Evolutionary conservation across 2,888 invertebrate species (phyloP).

Genomic region (Copidosoma aretas): DNA sequence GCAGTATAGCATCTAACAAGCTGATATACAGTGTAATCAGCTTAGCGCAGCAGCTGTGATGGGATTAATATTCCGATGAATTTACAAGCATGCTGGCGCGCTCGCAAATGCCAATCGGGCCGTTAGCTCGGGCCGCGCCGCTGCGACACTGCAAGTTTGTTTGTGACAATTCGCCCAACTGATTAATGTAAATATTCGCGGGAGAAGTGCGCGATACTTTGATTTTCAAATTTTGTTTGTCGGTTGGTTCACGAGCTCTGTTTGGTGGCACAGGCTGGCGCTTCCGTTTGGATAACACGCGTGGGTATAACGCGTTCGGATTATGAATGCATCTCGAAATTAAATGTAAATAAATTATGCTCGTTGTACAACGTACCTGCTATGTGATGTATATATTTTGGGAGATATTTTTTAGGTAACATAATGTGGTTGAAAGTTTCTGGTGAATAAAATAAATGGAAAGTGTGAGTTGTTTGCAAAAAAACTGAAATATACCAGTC

Average conservation of each 20-base stretch:
- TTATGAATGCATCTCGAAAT: background rate
- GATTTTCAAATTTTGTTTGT: constrained; percentile 23
- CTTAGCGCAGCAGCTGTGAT: too few relatives aligned
- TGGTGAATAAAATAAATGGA: too few relatives aligned
- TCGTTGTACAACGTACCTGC: too few relatives aligned
- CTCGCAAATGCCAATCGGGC: background rate
- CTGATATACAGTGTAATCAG: too few relatives aligned
- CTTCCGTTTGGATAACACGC: background rate
- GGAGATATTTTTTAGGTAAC: too few relatives aligned
- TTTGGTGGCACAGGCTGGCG: background rate
- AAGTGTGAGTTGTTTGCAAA: too few relatives aligned
- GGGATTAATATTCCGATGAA: background rate
- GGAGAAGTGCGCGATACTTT: background rate
- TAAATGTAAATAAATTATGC: background rate
- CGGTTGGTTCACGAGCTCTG: background rate
- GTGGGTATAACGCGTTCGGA: background rate
- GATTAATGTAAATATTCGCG: constrained; percentile 29
- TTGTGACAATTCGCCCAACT: constrained; percentile 24
- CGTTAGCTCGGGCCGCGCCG: too few relatives aligned
- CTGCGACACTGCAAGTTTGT: constrained; percentile 6
- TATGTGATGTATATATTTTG: too few relatives aligned
- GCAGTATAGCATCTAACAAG: too few relatives aligned
- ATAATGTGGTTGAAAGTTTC: too few relatives aligned
- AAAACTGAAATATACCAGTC: too few relatives aligned
- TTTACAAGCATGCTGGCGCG: background rate